A percentile compares a stretch with the other conserved stretches of the same genome.
Evolutionary conservation across 2,797 vertebrate species (phyloP).

Genomic region (Poeciliopsis infans): DNA sequence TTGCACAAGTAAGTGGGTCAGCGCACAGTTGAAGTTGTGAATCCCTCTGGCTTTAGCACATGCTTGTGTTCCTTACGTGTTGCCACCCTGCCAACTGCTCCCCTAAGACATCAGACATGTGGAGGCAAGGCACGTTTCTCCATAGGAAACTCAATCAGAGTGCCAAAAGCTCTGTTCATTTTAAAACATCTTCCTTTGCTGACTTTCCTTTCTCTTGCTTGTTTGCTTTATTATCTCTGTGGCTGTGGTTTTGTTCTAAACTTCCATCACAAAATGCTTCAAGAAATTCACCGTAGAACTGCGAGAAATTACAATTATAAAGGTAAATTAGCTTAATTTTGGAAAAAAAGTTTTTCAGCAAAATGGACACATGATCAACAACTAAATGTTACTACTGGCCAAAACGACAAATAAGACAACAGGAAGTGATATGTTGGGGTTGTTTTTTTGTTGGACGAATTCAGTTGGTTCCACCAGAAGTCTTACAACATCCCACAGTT

Average conservation of each 20-base stretch:
- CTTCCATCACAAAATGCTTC: neutral
- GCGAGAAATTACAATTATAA: no score
- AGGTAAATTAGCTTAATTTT: no score
- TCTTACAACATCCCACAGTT: no score
- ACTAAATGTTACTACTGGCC: no score
- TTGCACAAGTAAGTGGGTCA: slow-evolving; percentile 73
- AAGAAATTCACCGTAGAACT: no score
- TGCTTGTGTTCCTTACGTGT: slow-evolving; percentile 25
- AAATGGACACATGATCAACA: no score
- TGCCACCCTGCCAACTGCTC: slow-evolving; percentile 22
- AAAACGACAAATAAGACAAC: no score
- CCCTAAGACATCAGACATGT: slow-evolving; percentile 47
- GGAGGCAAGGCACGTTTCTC: slow-evolving; percentile 43
- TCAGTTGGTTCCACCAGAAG: no score
- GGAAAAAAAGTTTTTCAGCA: no score
- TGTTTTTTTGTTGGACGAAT: no score
- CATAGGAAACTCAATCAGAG: slow-evolving; percentile 25
- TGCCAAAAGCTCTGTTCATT: slow-evolving; percentile 31
- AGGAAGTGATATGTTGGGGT: no score
- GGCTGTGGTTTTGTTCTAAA: neutral
- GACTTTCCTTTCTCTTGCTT: neutral
- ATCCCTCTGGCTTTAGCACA: slow-evolving; percentile 50
- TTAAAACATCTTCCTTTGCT: neutral
- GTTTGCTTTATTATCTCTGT: neutral
- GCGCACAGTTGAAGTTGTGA: slow-evolving; percentile 50